These are phyloP conservation scores for Periophthalmodon schlosseri DNA, from an alignment of 2,113 vertebrate genomes.

Conservation along the genomic window DNA sequence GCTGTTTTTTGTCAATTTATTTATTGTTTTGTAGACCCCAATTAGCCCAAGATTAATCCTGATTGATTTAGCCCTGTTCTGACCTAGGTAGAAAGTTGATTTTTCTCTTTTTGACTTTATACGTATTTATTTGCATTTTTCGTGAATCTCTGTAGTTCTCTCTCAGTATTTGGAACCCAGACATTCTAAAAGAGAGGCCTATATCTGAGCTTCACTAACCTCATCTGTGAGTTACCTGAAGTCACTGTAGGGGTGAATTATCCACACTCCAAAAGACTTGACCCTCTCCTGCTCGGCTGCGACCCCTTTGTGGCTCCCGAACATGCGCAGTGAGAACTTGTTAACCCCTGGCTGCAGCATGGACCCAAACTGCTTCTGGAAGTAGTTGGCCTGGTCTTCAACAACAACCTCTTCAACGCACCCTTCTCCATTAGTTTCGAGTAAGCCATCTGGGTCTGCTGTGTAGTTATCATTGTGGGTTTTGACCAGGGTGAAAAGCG, in stretches of 20 bases:
- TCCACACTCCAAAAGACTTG: constrained; percentile 95
- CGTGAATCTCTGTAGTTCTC: not conserved
- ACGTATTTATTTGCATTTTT: not conserved
- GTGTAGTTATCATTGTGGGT: constrained; percentile 68
- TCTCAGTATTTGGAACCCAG: not conserved
- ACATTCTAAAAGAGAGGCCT: not conserved
- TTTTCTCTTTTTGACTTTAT: not conserved
- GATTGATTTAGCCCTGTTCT: too few relatives aligned
- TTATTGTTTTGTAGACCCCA: too few relatives aligned
- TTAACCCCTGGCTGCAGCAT: constrained; percentile 94
- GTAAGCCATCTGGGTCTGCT: constrained; percentile 50
- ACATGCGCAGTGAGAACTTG: constrained; percentile 97
- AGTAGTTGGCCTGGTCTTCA: constrained; percentile 69
- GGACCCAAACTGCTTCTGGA: constrained; percentile 86
- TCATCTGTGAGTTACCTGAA: constrained; percentile 87
- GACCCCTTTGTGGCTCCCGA: constrained; percentile 94
- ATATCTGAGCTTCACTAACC: not conserved
- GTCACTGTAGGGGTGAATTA: constrained; percentile 97
- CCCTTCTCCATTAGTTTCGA: constrained; percentile 34
- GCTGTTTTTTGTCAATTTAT: too few relatives aligned
- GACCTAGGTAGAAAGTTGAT: too few relatives aligned
- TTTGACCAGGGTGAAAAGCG: constrained; percentile 66
- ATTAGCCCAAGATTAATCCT: too few relatives aligned
- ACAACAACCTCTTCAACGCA: not conserved
- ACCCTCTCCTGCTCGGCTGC: constrained; percentile 94